A percentile compares a stretch with the other conserved stretches of the same genome.
Evolutionary conservation across 2,113 vertebrate species (phyloP).

Genomic region (Microtus ochrogaster): DNA sequence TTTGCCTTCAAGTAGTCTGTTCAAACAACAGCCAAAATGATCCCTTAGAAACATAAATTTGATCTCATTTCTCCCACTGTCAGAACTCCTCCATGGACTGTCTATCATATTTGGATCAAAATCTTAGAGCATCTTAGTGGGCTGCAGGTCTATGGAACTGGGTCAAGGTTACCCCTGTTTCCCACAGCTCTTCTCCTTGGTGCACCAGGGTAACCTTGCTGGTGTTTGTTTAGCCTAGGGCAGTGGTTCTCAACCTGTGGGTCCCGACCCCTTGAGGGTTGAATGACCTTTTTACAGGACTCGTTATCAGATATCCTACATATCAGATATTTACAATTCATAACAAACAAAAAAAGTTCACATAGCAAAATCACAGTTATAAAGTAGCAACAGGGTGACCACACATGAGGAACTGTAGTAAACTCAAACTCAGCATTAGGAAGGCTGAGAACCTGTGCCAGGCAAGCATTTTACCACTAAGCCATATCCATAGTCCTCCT

Average conservation of each 20-base stretch:
- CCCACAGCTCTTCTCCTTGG: not conserved
- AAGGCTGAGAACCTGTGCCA: not conserved
- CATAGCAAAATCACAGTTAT: not conserved
- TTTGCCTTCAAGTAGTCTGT: not conserved
- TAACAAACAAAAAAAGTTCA: not conserved
- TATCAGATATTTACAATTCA: not conserved
- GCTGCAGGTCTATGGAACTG: not conserved
- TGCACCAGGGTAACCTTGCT: not conserved
- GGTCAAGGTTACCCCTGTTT: not conserved
- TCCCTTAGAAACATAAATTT: not conserved
- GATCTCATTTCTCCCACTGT: not conserved
- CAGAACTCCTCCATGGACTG: not conserved
- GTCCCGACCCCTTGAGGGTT: too few species aligned
- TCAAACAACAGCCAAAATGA: not conserved
- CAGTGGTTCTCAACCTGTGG: not conserved
- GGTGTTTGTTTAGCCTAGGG: not conserved
- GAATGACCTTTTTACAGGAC: too few species aligned
- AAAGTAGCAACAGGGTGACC: not conserved
- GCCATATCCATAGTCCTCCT: not conserved
- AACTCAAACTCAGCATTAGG: not conserved
- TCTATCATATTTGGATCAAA: not conserved
- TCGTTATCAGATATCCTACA: not conserved
- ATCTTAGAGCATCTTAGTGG: not conserved
- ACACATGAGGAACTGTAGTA: not conserved
- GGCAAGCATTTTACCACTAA: too few species aligned